Conservation (phyloP, 2,797 vertebrate genomes). For the Acanthurus lineatus region DNA sequence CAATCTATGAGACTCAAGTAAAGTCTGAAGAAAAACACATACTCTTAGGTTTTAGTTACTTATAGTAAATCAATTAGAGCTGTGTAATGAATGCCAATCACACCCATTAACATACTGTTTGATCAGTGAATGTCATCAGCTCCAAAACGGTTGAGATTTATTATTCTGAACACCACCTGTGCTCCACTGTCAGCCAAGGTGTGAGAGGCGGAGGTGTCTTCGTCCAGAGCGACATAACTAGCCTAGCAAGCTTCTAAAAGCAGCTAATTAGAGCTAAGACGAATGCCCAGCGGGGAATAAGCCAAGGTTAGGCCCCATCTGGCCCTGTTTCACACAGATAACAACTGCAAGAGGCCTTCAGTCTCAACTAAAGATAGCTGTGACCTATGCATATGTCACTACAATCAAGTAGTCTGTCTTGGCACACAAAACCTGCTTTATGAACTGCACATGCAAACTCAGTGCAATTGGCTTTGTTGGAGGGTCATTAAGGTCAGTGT, state of each 20-base stretch:
- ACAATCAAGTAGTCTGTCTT: constrained; percentile 15
- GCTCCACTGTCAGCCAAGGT: constrained; percentile 27
- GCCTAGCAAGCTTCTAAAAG: constrained; percentile 53
- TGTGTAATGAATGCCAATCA: constrained; percentile 15
- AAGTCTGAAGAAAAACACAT: neutral
- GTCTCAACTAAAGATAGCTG: constrained; percentile 50
- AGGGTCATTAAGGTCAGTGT: constrained; percentile 26
- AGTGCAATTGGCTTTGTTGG: constrained; percentile 24
- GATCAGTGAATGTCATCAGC: constrained; percentile 28
- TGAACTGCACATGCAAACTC: constrained; percentile 32
- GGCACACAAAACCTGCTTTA: neutral
- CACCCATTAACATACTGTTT: constrained; percentile 20
- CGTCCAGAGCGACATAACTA: constrained; percentile 29
- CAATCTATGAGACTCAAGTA: neutral
- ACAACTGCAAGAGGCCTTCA: constrained; percentile 43
- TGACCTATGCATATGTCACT: constrained; percentile 39
- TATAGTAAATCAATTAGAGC: constrained; percentile 25
- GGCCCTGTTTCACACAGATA: constrained; percentile 61
- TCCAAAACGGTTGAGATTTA: neutral
- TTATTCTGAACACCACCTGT: constrained; percentile 18
- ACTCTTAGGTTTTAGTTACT: constrained; percentile 4
- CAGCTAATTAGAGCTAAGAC: constrained; percentile 70
- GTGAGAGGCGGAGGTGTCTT: constrained; percentile 34
- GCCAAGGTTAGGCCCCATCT: constrained; percentile 69
- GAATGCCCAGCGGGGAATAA: constrained; percentile 56